Evolutionary conservation across 2,888 invertebrate species (phyloP).

Genomic region (Calameuta pallipes): DNA sequence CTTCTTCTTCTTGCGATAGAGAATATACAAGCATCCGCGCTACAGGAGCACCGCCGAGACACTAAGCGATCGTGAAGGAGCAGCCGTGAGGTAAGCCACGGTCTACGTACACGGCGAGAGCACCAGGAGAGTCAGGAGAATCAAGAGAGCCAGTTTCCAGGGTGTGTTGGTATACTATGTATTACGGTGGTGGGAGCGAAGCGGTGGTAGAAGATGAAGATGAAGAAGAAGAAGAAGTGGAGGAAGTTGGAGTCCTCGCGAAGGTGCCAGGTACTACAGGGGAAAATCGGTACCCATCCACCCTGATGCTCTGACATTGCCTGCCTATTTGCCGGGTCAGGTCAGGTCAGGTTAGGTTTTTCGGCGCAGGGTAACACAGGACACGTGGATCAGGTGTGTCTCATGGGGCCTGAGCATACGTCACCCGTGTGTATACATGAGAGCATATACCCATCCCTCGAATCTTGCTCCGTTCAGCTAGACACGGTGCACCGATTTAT

Average conservation of each 20-base stretch:
- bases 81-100: conserved; percentile 43
- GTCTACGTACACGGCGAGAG: conserved; percentile 39
- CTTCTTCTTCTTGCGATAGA: conserved; percentile 6
- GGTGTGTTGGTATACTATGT: not conserved
- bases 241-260: not conserved
- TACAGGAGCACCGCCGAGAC: conserved; percentile 49
- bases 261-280: not conserved
- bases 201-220: not conserved
- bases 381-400: not conserved
- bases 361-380: not conserved
- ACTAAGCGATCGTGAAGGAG: conserved; percentile 38
- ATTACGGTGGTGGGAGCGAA: not conserved
- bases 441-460: too few species aligned
- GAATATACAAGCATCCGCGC: conserved; percentile 36
- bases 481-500: not conserved
- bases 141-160: not conserved
- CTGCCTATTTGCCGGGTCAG: not conserved
- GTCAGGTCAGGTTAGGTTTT: not conserved
- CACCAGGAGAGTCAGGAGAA: conserved; percentile 14
- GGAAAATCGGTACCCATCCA: not conserved
- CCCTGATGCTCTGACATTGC: not conserved
- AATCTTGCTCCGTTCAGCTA: not conserved
- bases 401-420: not conserved
- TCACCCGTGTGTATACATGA: not conserved
- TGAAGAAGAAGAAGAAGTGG: not conserved